Evolutionary conservation across 2,113 vertebrate genomes (phyloP).

Genomic region (Stegastes partitus): DNA sequence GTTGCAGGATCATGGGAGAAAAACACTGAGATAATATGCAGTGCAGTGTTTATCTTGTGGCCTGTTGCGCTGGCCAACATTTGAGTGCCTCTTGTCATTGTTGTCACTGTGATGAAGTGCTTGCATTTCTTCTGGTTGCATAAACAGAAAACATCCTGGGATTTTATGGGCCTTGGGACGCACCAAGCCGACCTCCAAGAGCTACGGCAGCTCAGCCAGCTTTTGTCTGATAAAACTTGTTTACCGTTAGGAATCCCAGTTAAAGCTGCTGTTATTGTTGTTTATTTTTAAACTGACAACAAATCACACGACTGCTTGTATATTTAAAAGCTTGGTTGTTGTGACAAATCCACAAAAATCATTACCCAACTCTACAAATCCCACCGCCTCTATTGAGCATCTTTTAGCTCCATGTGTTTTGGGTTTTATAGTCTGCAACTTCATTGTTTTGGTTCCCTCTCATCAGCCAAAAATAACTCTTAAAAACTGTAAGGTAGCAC

Average conservation of each 20-base stretch:
- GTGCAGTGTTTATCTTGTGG: constrained; percentile 35
- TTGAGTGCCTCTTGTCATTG: constrained; percentile 48
- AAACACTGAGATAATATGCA: constrained; percentile 12
- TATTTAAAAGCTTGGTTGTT: too few species aligned
- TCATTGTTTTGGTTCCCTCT: too few species aligned
- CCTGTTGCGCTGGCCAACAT: constrained; percentile 43
- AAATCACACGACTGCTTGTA: too few species aligned
- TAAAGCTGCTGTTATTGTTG: too few species aligned
- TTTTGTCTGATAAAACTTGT: not conserved
- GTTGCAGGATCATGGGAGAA: not conserved
- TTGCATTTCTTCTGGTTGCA: constrained; percentile 43
- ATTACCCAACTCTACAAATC: too few species aligned
- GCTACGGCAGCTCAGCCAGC: not conserved
- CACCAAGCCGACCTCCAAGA: not conserved
- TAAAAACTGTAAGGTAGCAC: too few species aligned
- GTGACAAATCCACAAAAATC: too few species aligned
- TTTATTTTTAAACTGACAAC: too few species aligned
- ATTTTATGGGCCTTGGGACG: constrained; percentile 12
- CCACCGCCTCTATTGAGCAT: too few species aligned
- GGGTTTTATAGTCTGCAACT: too few species aligned
- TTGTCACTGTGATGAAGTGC: constrained; percentile 43
- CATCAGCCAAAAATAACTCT: too few species aligned
- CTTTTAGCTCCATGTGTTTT: too few species aligned
- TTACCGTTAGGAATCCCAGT: not conserved
- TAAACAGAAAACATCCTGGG: constrained; percentile 23